Percentiles rank a stretch among this genome's conserved stretches.
Evolutionary conservation across 1,140 invertebrate genomes (phyloP).

Genomic region (Elymnias hypermnestra): DNA sequence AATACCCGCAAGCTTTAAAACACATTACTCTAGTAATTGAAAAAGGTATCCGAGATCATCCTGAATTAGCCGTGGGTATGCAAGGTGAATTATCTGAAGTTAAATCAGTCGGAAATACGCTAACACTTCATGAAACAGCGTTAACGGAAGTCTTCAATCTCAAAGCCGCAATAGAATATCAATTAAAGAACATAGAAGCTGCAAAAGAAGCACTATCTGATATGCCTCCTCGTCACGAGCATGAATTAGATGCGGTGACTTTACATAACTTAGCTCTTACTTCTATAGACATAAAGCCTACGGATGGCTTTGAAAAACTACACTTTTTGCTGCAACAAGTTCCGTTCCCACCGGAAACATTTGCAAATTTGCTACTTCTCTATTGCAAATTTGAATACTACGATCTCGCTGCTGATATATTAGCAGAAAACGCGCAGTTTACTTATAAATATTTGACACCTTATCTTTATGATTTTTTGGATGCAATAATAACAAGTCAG

Average conservation of each 20-base stretch:
- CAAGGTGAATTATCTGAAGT: conserved; percentile 98
- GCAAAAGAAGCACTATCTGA: conserved; percentile 96
- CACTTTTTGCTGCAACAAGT: conserved; percentile 98
- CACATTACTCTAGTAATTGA: conserved; percentile 97
- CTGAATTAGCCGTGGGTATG: conserved; percentile 97
- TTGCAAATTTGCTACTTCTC: conserved; percentile 95
- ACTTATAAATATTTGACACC: conserved; percentile 97
- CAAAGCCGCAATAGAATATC: conserved; percentile 98
- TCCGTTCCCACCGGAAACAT: conserved; percentile 98
- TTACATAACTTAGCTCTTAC: conserved; percentile 98
- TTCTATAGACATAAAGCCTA: conserved; percentile 91
- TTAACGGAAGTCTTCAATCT: conserved; percentile 99
- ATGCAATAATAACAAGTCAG: conserved; percentile 97
- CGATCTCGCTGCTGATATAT: conserved; percentile 97
- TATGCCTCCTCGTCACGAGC: conserved; percentile 97
- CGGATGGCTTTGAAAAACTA: conserved; percentile 96
- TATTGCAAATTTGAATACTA: conserved; percentile 99
- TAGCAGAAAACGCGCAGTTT: conserved; percentile 98
- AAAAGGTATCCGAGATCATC: conserved; percentile 96
- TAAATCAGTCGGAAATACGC: conserved; percentile 97
- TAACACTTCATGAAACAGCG: conserved; percentile 96
- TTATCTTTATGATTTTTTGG: conserved; percentile 92
- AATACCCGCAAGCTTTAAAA: conserved; percentile 93
- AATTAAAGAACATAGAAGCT: conserved; percentile 94
- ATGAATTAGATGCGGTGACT: conserved; percentile 98